These are phyloP conservation scores for Temnothorax unifasciatus DNA, from an alignment of 2,888 invertebrate genomes.

Conservation along the genomic window DNA sequence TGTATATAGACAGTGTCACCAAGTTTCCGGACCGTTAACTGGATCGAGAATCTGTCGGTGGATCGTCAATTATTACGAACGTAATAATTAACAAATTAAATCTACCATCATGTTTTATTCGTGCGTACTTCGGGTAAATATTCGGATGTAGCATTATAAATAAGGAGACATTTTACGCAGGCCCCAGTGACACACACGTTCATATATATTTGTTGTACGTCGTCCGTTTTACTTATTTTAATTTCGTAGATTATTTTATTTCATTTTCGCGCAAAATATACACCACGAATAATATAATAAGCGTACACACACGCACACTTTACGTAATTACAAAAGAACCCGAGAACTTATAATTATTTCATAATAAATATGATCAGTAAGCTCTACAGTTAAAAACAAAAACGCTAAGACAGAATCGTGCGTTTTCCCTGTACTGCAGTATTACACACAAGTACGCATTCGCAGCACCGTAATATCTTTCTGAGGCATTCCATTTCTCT, in stretches of 20 bases:
- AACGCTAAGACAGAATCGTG: not conserved
- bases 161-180: slow-evolving; percentile 10
- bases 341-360: not conserved
- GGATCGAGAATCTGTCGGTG: slow-evolving; percentile 18
- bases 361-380: slow-evolving; percentile 10
- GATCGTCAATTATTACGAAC: slow-evolving; percentile 18
- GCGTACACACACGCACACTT: not conserved
- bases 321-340: not conserved
- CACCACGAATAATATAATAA: not conserved
- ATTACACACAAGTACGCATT: slow-evolving; percentile 16
- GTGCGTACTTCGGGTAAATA: slow-evolving; percentile 48
- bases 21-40: slow-evolving; percentile 33
- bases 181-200: not conserved
- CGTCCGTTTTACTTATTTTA: not conserved
- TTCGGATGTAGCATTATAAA: not conserved
- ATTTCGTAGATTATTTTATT: not conserved
- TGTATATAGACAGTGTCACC: slow-evolving; percentile 46
- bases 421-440: not conserved
- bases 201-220: not conserved
- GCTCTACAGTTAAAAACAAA: slow-evolving; percentile 14
- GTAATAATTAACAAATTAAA: slow-evolving; percentile 29
- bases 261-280: not conserved
- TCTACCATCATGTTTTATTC: slow-evolving; percentile 38
- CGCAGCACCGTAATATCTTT: slow-evolving; percentile 12
- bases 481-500: slow-evolving; percentile 36